Conservation (phyloP, 2,113 vertebrate species). For the Platichthys flesus region DNA sequence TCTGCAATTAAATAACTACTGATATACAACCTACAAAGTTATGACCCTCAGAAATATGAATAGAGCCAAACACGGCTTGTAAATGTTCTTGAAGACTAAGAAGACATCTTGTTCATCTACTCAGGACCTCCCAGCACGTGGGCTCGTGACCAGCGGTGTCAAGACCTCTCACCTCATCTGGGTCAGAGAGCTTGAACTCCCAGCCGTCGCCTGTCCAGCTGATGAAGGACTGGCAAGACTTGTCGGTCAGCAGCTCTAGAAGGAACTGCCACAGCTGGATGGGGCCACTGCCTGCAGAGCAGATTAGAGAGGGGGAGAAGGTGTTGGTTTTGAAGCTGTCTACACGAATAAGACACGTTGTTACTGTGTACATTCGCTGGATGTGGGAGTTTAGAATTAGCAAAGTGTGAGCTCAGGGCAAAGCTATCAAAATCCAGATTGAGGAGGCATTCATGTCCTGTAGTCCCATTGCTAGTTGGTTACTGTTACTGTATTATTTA, state of each 20-base stretch:
- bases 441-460: background rate
- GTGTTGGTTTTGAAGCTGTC: conserved; percentile 15
- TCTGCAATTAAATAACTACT: too few relatives aligned
- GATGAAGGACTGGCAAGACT: conserved; percentile 99
- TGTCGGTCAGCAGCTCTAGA: conserved; percentile 97
- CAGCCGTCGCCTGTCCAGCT: conserved; percentile 99
- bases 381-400: background rate
- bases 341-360: conserved; percentile 15
- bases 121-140: conserved; percentile 73
- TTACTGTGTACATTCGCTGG: background rate
- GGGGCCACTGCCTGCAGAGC: conserved; percentile 92
- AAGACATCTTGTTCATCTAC: conserved; percentile 70
- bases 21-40: background rate
- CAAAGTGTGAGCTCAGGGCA: conserved; percentile 1
- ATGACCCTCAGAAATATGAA: background rate
- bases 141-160: conserved; percentile 52
- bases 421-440: background rate
- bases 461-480: too few relatives aligned
- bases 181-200: conserved; percentile 99
- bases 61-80: conserved; percentile 15
- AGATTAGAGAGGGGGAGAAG: conserved; percentile 31
- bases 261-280: conserved; percentile 99
- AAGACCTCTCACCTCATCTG: conserved; percentile 92
- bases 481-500: background rate
- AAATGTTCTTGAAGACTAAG: conserved; percentile 17